Conservation (phyloP, 2,113 vertebrate genomes). For the Nesogale talazaci region DNA sequence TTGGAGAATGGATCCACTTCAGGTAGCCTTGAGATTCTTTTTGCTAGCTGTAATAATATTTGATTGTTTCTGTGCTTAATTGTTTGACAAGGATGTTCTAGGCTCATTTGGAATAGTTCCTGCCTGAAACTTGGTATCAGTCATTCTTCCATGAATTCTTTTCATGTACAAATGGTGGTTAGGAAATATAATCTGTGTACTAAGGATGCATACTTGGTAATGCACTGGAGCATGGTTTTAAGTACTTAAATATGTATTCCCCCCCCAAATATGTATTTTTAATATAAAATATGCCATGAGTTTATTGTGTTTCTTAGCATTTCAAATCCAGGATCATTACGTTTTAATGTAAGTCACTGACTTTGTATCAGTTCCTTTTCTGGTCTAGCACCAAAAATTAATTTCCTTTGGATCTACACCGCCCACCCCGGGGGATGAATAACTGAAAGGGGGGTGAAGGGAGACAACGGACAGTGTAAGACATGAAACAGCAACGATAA, state of each 20-base stretch:
- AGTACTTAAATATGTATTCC: not conserved
- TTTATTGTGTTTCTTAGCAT: not conserved
- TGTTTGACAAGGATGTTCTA: constrained; percentile 32
- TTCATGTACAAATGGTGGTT: constrained; percentile 28
- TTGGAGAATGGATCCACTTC: not conserved
- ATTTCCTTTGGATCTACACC: not conserved
- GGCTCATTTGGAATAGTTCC: constrained; percentile 23
- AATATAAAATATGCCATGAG: constrained; percentile 34
- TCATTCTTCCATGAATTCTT: constrained; percentile 1
- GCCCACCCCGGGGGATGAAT: too few relatives aligned
- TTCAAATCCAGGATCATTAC: constrained; percentile 35
- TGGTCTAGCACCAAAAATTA: constrained; percentile 2
- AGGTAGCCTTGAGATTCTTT: constrained; percentile 13
- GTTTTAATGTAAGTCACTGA: constrained; percentile 20
- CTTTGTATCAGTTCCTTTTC: constrained; percentile 55
- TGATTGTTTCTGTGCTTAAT: constrained; percentile 41
- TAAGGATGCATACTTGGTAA: not conserved
- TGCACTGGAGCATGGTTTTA: not conserved
- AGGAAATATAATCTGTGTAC: not conserved
- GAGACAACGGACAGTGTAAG: too few relatives aligned
- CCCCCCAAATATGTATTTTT: not conserved
- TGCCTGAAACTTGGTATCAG: constrained; percentile 12
- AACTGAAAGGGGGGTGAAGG: too few relatives aligned
- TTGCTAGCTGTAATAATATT: not conserved
- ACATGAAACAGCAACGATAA: too few relatives aligned